Evolutionary conservation across 2,888 invertebrate genomes (phyloP), one percentile per base, ranked within the genome.

Genomic region (Syrista parreyssii): DNA sequence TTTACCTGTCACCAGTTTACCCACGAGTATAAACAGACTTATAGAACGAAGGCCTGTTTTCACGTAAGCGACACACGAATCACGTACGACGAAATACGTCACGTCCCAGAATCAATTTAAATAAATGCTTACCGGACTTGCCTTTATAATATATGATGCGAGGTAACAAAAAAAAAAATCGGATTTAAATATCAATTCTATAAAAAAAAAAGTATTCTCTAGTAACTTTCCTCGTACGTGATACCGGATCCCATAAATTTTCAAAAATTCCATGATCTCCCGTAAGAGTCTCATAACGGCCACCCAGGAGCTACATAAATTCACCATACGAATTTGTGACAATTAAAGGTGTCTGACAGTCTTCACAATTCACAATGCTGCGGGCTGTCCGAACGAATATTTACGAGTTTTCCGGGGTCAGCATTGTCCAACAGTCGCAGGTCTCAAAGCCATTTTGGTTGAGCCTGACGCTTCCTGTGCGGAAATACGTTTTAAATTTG

Each of bases 301-400:
- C 87, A 87, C 86, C 87, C 87, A 83, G 84, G 82, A 84, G 74
- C 77, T 78, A 86, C 86, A 87, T 86, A 86, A 86, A 86, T 86
- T 81, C 78, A 77, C 68, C 74, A 83, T 81, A 81, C 79, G 79
- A 80, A 82, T 83, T 81, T 81, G 79, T 83, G 80, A 83, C 84
- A 85, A 86, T 87, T 85, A 84, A 83, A 84, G 78, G 82, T 75
- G 79, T 82, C 81, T 23, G 71, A 71, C 71, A 33, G 71, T 71
- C 55, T 55, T 55, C 9, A 55, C 55, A 55, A 55, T 55, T 55
- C 55, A 78, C 78, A 78, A 78, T 78, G 78, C 78, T 78, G 78
- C 75, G 79, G 80, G 79, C 79, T 78, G 81, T 73, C 84, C 80
- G 71, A 73, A 81, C 83, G 81, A 83, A 85, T 87, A 84, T 87